phyloP scores from a whole-genome alignment of 2,113 vertebrate genomes.

The Illadopsis cleaveri region DNA sequence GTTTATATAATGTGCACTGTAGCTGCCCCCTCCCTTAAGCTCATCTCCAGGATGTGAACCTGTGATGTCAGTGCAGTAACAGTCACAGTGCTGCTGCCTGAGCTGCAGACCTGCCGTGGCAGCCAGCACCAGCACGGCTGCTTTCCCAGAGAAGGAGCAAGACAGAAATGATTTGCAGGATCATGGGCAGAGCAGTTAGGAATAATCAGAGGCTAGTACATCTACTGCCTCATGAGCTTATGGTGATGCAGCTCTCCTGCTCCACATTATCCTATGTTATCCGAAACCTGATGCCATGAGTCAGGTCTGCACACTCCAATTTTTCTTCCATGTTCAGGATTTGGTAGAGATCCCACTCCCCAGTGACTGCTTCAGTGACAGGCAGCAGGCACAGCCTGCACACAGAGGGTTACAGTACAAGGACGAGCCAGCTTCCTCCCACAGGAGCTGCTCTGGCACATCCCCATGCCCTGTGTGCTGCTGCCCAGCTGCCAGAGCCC shows the following conservation, averaged over 20 bases:
- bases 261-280: not conserved
- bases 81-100: not conserved
- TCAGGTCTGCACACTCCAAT: not conserved
- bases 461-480: not conserved
- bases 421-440: slow-evolving; percentile 39
- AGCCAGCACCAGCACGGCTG: not conserved
- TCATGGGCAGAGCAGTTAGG: not conserved
- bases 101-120: not conserved
- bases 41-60: not conserved
- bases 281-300: not conserved
- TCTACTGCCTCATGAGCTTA: not conserved
- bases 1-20: not conserved
- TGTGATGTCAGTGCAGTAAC: not conserved
- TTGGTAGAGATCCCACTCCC: not conserved
- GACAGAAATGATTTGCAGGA: not conserved
- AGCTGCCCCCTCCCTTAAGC: not conserved
- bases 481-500: slow-evolving; percentile 23
- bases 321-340: not conserved
- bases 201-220: not conserved
- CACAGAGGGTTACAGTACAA: not conserved
- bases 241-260: not conserved
- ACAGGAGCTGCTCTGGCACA: slow-evolving; percentile 30
- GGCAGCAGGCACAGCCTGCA: not conserved
- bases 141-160: not conserved
- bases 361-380: not conserved